Evolutionary conservation across 1,140 invertebrate genomes (phyloP).

Genomic region (Phocides pigmalion): DNA sequence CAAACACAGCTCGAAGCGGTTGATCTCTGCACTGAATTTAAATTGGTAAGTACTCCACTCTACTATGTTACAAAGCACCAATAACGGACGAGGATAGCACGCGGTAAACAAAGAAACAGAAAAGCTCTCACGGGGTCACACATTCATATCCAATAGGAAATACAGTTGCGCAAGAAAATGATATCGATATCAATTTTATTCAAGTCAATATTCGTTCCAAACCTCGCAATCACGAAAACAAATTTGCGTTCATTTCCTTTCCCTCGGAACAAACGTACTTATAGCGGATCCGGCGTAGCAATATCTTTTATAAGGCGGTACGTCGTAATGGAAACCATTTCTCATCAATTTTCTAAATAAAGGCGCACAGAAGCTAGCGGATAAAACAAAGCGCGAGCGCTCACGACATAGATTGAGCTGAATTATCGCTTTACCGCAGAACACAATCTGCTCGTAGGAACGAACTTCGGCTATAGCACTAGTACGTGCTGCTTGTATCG

Average conservation of each 20-base stretch:
- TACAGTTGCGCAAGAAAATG: conserved; percentile 69
- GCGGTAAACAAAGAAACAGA: conserved; percentile 44
- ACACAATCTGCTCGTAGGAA: conserved; percentile 68
- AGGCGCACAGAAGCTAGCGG: conserved; percentile 81
- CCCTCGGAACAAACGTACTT: conserved; percentile 64
- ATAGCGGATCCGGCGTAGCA: conserved; percentile 57
- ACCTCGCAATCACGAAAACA: conserved; percentile 80
- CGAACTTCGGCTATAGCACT: conserved; percentile 10
- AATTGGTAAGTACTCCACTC: conserved; percentile 21
- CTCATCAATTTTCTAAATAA: conserved; percentile 84
- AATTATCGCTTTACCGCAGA: conserved; percentile 84
- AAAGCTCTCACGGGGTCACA: conserved; percentile 63
- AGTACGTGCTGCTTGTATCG: conserved; percentile 44
- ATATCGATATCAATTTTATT: conserved; percentile 72
- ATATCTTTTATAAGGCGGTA: conserved; percentile 78
- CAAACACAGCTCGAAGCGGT: conserved; percentile 27
- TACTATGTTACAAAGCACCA: conserved; percentile 12
- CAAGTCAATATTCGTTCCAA: conserved; percentile 70
- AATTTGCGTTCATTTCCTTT: conserved; percentile 82
- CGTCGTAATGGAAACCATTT: conserved; percentile 81
- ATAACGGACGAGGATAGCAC: not conserved
- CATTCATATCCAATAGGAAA: conserved; percentile 65
- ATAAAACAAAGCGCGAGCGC: conserved; percentile 81
- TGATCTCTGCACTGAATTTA: conserved; percentile 24
- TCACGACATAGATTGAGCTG: conserved; percentile 83